phyloP scores from a whole-genome alignment of 2,797 vertebrate genomes.

The Pangasius sanitwongsei region DNA sequence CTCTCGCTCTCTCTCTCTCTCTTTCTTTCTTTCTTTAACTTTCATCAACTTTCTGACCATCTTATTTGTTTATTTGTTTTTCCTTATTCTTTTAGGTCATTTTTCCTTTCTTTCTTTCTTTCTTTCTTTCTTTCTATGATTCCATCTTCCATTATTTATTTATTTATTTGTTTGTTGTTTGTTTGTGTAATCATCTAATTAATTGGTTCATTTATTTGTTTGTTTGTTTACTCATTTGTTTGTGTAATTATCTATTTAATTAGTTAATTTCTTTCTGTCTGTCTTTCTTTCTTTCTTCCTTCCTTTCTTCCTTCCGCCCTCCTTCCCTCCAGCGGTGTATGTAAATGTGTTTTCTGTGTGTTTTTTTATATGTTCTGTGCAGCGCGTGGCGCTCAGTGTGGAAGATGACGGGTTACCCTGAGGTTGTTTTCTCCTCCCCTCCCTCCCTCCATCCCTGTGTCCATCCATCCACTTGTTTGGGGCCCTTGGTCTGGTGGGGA shows the following conservation, averaged over 20 bases:
- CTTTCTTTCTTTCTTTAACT: background rate
- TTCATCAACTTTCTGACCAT: too few relatives aligned
- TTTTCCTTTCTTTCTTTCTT: constrained; percentile 2
- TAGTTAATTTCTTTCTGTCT: background rate
- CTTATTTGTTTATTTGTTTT: background rate
- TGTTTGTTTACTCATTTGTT: background rate
- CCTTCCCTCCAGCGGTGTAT: constrained; percentile 17
- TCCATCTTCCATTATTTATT: background rate
- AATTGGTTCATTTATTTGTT: background rate
- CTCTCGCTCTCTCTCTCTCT: background rate
- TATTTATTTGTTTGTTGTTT: background rate
- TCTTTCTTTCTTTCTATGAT: background rate
- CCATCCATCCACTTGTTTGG: constrained; percentile 62
- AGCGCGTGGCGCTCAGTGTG: constrained; percentile 96
- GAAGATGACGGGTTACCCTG: constrained; percentile 96
- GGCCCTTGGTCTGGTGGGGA: constrained; percentile 51
- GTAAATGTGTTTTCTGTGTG: constrained; percentile 53
- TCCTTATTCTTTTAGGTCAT: background rate
- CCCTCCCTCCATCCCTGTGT: constrained; percentile 56
- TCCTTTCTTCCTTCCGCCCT: background rate
- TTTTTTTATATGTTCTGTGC: constrained; percentile 79
- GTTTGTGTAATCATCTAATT: background rate
- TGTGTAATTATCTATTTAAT: background rate
- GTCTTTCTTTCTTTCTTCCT: constrained; percentile 23
- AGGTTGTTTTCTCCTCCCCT: constrained; percentile 70